Evolutionary conservation across 2,113 vertebrate genomes (phyloP).

Genomic region (Pollimyrus isidori): DNA sequence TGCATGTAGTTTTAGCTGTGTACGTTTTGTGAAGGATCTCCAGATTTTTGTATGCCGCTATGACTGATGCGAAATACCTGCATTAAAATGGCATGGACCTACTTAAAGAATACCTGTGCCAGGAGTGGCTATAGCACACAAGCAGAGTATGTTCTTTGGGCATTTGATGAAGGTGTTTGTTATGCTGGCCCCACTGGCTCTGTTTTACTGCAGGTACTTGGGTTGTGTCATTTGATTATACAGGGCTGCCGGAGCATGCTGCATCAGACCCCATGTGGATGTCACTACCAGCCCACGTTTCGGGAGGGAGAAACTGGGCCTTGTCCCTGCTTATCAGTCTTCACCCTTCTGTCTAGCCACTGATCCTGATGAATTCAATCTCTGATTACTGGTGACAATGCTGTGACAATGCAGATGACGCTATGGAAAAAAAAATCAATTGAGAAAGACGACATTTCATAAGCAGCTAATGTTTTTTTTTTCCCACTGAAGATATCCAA

Average conservation of each 20-base stretch:
- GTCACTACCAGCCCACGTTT: not conserved
- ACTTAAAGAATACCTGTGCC: not conserved
- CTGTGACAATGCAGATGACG: not conserved
- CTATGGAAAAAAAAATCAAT: not conserved
- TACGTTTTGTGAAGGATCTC: not conserved
- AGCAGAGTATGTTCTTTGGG: not conserved
- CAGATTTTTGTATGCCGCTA: not conserved
- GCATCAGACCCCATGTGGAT: not conserved
- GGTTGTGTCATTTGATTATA: not conserved
- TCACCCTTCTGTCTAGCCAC: not conserved
- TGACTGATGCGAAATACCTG: not conserved
- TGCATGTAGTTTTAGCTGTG: not conserved
- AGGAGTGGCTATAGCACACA: not conserved
- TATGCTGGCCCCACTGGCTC: not conserved
- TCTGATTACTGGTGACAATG: not conserved
- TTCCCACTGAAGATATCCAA: not conserved
- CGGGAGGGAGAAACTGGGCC: no score
- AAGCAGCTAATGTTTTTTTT: not conserved
- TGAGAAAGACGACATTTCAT: not conserved
- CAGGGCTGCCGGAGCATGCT: not conserved
- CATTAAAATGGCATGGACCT: not conserved
- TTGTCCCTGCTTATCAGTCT: not conserved
- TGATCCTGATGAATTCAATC: not conserved
- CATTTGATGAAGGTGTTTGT: not conserved
- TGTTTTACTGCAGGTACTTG: not conserved